Evolutionary conservation across 2,113 vertebrate species (phyloP).

Genomic region (Myxocyprinus asiaticus): DNA sequence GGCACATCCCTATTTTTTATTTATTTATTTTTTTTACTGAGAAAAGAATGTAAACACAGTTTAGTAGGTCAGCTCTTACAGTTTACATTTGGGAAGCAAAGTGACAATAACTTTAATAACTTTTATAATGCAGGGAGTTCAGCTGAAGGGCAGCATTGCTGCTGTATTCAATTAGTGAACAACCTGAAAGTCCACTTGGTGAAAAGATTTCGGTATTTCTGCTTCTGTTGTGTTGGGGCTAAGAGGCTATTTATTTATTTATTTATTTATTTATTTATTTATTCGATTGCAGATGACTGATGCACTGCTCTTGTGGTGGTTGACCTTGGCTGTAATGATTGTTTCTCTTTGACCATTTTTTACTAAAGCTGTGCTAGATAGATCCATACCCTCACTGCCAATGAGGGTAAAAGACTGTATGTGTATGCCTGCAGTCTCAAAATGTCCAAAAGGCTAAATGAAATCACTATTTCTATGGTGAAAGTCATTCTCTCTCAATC

Average conservation of each 20-base stretch:
- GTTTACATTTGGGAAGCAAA: background rate
- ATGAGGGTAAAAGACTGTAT: background rate
- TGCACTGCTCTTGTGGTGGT: constrained; percentile 46
- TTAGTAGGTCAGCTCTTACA: no score
- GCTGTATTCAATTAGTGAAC: background rate
- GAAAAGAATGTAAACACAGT: no score
- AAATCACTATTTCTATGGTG: constrained; percentile 19
- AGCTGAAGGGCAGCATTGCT: background rate
- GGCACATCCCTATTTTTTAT: no score
- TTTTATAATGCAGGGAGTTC: background rate
- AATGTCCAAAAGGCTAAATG: constrained; percentile 22
- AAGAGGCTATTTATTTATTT: constrained; percentile 44
- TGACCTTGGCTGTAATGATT: constrained; percentile 61
- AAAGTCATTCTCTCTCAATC: background rate
- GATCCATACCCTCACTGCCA: constrained; percentile 20
- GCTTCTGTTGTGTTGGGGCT: constrained; percentile 6
- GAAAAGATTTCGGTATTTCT: constrained; percentile 20
- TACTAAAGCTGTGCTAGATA: constrained; percentile 42
- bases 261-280: no score
- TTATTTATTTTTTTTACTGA: no score
- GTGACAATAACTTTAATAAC: background rate
- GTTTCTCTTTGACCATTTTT: constrained; percentile 17
- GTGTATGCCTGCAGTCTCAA: constrained; percentile 21
- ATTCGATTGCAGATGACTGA: constrained; percentile 48
- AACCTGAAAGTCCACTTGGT: constrained; percentile 11